A percentile compares a stretch with the other conserved stretches of the same genome.
Conservation (phyloP, 2,113 vertebrate genomes). For the Platysteira castanea region DNA sequence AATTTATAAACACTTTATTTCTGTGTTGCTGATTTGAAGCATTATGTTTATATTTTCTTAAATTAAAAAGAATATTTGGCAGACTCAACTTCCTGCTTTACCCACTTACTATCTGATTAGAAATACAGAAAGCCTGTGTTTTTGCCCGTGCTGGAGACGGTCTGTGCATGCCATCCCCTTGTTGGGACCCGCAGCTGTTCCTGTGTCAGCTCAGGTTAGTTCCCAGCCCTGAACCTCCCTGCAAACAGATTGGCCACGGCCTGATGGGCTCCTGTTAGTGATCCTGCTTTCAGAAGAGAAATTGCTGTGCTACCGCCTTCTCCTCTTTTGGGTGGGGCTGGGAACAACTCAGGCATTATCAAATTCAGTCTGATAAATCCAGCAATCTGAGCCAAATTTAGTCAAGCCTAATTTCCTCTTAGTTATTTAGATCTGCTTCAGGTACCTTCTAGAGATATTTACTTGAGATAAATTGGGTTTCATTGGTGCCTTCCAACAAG, state of each 20-base stretch:
- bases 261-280: not conserved
- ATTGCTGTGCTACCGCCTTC: not conserved
- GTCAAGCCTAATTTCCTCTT: not conserved
- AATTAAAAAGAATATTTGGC: not conserved
- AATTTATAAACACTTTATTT: not conserved
- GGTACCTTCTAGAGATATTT: not conserved
- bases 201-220: not conserved
- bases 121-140: not conserved
- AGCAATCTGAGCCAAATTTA: not conserved
- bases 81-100: not conserved
- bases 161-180: not conserved
- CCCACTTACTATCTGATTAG: not conserved
- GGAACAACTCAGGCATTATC: not conserved
- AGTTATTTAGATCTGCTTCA: not conserved
- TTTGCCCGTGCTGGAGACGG: rapidly evolving
- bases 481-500: not conserved
- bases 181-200: not conserved
- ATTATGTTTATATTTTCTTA: not conserved
- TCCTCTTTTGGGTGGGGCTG: not conserved
- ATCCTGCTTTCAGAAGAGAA: not conserved
- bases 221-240: not conserved
- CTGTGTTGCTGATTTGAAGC: not conserved
- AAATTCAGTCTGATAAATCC: not conserved
- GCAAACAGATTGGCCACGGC: not conserved
- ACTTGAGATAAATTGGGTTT: not conserved